Conservation (phyloP, 2,113 vertebrate species). For the Propithecus coquereli region DNA sequence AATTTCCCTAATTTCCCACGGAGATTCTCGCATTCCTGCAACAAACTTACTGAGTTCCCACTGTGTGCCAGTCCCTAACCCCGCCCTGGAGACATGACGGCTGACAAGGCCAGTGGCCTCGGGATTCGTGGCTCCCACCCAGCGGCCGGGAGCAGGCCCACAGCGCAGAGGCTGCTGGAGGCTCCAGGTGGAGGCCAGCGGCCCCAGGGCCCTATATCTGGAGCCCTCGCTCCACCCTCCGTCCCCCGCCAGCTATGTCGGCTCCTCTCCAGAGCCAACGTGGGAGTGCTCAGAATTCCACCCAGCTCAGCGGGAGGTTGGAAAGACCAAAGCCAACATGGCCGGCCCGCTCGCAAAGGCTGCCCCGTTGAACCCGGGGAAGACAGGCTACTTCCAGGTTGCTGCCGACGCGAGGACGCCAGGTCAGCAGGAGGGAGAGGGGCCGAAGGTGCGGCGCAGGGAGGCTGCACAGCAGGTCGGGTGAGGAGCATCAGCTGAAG, state of each 20-base stretch:
- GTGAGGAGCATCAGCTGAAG: neutral
- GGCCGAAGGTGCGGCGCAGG: neutral
- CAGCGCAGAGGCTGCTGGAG: neutral
- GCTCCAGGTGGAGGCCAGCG: neutral
- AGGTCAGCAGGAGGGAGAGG: neutral
- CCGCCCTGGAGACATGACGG: neutral
- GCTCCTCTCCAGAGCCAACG: constrained; percentile 13
- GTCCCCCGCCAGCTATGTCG: neutral
- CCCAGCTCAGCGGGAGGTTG: constrained; percentile 30
- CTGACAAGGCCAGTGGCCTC: neutral
- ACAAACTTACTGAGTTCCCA: neutral
- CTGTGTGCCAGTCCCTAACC: neutral
- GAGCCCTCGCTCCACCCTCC: neutral
- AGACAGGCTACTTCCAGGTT: constrained; percentile 8
- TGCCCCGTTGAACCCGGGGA: constrained; percentile 42
- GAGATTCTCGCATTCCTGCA: neutral
- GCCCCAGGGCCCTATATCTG: neutral
- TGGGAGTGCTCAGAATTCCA: neutral
- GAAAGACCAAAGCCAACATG: neutral
- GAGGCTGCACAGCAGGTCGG: neutral
- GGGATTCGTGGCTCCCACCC: neutral
- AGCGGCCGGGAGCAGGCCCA: neutral
- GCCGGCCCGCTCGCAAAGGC: neutral
- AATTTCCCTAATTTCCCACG: neutral
- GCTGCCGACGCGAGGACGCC: neutral